Evolutionary conservation across 64 coral and sea anemone species (phyloP), one percentile per base, ranked within the genome.

Genomic region (Astreopora myriophthalma): DNA sequence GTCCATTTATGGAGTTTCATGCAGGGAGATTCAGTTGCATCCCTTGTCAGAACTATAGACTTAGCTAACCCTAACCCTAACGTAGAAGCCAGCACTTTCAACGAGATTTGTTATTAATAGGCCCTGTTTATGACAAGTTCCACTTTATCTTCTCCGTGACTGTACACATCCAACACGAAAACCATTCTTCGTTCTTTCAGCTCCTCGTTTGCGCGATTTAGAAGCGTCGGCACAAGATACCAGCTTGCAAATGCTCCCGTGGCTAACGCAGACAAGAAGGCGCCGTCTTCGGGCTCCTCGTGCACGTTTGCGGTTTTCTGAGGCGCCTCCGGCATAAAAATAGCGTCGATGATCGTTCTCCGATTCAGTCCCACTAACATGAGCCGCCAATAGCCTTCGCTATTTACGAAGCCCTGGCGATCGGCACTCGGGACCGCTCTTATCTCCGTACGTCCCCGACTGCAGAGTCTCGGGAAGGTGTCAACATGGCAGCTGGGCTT

Each of bases 291-390:
- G 26, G 46, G 38, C 36, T 29, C n/a, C 11, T 73, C 48, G 23
- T 23, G n/a, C 20, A 27, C 33, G 16, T 28, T 35, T 14, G 19
- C 64, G 31, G 19, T 32, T 39, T 25, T 19, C 30, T 48, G 30
- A 28, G 19, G 40, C 25, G 16, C 2, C 24, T 88, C 73, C 20
- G 92, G 92, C 17, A 93, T 71, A 79, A 93, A 93, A 17, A 93
- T 69, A 37, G 64, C 85, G 42, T 87, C 88, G 22, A 93, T 71
- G 3, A 88, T 71, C 3, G 85, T 79, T 6, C 48, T 85, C 38
- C 92, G 74, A 69, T 93, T 93, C 70, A 93, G 69, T 16, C 92
- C 92, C 1, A 78, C 60, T 12, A 93, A 69, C 75, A 93, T 81
- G 17, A 93, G 71, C 55, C 92, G 87, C 92, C 86, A 88, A 48